Percentiles rank a stretch among this genome's conserved stretches.
Evolutionary conservation across 37 sponge, comb jelly and placozoan species (phyloP).

Genomic region (Aplysina aerophoba): DNA sequence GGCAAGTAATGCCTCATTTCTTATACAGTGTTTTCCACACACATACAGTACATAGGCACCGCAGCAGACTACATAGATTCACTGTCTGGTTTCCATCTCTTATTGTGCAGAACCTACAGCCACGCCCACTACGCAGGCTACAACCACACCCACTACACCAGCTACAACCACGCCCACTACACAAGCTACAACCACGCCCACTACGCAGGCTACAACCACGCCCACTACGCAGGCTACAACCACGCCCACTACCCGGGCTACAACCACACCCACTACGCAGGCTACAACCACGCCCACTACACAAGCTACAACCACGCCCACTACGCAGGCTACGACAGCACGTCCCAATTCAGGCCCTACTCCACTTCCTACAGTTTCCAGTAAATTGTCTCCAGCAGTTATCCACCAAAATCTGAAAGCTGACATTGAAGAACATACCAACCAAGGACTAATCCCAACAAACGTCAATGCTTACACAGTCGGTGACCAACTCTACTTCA

Average conservation of each 20-base stretch:
- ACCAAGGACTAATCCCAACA: background rate
- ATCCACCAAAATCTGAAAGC: background rate
- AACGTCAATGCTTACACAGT: constrained; percentile 1
- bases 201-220: too few relatives aligned
- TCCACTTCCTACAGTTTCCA: background rate
- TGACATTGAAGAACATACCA: background rate
- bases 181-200: too few relatives aligned
- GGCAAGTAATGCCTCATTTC: too few relatives aligned
- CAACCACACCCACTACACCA: too few relatives aligned
- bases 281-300: constrained; percentile 2
- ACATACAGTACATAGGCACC: background rate
- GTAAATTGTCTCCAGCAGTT: background rate
- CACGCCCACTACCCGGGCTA: background rate
- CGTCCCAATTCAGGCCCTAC: background rate
- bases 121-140: too few relatives aligned
- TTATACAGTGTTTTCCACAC: too few relatives aligned
- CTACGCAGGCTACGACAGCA: background rate
- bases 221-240: constrained; percentile 13
- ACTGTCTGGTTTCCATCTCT: too few relatives aligned
- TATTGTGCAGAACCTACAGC: too few relatives aligned
- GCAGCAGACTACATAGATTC: too few relatives aligned
- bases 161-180: too few relatives aligned
- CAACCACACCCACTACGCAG: constrained; percentile 10
- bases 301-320: background rate
- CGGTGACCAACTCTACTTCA: background rate